Percentiles rank a stretch among this genome's conserved stretches.
Conservation (phyloP, 2,888 invertebrate species). For the Agapostemon virescens region DNA sequence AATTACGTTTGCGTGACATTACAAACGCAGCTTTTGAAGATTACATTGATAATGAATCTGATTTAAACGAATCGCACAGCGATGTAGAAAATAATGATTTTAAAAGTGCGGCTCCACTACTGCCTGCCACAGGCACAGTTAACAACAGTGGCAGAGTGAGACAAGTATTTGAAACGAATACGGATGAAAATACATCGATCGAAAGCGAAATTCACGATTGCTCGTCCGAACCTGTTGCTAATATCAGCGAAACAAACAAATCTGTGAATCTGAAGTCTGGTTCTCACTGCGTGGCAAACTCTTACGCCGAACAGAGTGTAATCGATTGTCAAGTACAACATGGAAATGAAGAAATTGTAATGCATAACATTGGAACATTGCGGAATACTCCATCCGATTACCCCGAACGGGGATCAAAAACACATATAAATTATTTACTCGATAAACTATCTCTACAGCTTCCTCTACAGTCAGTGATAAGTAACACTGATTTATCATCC, state of each 20-base stretch:
- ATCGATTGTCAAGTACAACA: constrained; percentile 48
- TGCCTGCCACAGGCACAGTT: not conserved
- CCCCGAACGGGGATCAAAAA: constrained; percentile 72
- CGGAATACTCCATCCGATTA: constrained; percentile 43
- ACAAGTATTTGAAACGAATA: constrained; percentile 34
- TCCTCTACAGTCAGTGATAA: constrained; percentile 57
- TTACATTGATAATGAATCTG: constrained; percentile 84
- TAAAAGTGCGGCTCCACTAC: constrained; percentile 47
- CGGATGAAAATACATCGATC: constrained; percentile 32
- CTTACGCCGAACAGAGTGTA: constrained; percentile 42
- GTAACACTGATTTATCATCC: constrained; percentile 70
- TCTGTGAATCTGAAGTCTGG: constrained; percentile 58
- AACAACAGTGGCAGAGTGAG: constrained; percentile 21
- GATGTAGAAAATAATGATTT: constrained; percentile 68
- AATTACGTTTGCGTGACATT: constrained; percentile 83
- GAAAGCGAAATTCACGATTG: constrained; percentile 35
- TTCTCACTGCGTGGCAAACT: constrained; percentile 63
- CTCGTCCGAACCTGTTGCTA: constrained; percentile 34
- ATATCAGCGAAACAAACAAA: constrained; percentile 49
- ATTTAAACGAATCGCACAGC: constrained; percentile 66
- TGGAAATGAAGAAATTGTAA: constrained; percentile 31
- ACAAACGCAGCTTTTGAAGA: constrained; percentile 82
- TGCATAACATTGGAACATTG: constrained; percentile 26
- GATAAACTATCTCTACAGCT: constrained; percentile 73
- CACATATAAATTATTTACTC: constrained; percentile 75